Evolutionary conservation across 2,888 invertebrate genomes (phyloP).

Genomic region (Lomographa bimaculata): DNA sequence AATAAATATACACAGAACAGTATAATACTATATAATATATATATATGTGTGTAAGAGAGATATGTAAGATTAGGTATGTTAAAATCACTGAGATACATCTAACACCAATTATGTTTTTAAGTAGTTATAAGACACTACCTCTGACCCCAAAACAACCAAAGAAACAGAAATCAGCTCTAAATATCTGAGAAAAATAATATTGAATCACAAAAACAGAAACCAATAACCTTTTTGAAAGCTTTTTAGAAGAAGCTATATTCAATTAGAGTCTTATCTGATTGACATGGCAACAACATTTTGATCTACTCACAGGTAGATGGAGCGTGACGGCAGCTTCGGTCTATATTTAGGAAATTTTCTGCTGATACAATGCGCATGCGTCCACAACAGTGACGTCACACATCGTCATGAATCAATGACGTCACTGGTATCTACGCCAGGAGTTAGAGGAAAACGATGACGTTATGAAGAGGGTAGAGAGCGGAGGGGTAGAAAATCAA

Average conservation of each 20-base stretch:
- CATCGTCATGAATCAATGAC: slow-evolving; percentile 60
- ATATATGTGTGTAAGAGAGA: too few species aligned
- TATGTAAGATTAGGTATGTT: too few species aligned
- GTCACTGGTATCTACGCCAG: slow-evolving; percentile 43
- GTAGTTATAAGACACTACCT: too few species aligned
- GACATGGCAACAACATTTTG: slow-evolving; percentile 11
- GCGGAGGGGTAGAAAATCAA: slow-evolving; percentile 52
- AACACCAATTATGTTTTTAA: too few species aligned
- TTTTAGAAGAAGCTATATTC: neutral
- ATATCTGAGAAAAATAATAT: too few species aligned
- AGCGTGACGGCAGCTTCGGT: slow-evolving; percentile 26
- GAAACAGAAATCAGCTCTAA: too few species aligned
- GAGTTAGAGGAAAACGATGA: slow-evolving; percentile 57
- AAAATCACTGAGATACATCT: too few species aligned
- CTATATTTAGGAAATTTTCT: slow-evolving; percentile 30
- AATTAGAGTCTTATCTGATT: neutral
- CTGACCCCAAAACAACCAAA: too few species aligned
- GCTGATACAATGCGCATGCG: slow-evolving; percentile 56
- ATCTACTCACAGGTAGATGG: slow-evolving; percentile 9
- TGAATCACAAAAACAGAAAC: too few species aligned
- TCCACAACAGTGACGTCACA: slow-evolving; percentile 53
- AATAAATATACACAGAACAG: too few species aligned
- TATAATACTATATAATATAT: too few species aligned
- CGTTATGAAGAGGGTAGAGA: slow-evolving; percentile 48
- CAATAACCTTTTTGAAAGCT: too few species aligned